Conservation (phyloP, 1,140 invertebrate genomes). For the Bradysia coprophila region DNA sequence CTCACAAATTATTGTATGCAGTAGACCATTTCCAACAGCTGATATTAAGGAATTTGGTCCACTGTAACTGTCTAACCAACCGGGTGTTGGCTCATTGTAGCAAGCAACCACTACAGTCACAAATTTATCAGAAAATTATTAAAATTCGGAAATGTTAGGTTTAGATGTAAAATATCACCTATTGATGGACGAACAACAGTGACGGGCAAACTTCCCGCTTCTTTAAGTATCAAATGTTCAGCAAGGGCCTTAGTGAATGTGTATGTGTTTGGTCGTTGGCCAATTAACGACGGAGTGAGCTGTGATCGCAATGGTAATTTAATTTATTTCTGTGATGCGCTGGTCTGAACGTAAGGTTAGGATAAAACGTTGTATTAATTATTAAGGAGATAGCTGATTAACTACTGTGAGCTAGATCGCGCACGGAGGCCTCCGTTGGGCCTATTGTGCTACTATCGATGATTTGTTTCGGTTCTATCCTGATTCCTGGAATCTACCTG, state of each 20-base stretch:
- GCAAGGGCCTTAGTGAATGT: conserved; percentile 82
- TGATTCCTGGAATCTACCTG: too few species aligned
- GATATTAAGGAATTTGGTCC: conserved; percentile 79
- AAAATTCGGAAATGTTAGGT: not conserved
- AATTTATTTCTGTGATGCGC: too few species aligned
- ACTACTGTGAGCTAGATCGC: too few species aligned
- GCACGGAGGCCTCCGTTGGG: too few species aligned
- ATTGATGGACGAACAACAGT: conserved; percentile 94
- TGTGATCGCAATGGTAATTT: too few species aligned
- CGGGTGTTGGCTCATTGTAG: conserved; percentile 48
- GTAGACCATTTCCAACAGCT: conserved; percentile 71
- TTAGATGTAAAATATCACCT: conserved; percentile 40
- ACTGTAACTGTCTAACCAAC: conserved; percentile 95
- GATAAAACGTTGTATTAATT: too few species aligned
- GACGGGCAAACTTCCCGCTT: conserved; percentile 62
- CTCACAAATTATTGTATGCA: conserved; percentile 70
- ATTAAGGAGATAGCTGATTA: too few species aligned
- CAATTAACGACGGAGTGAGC: conserved; percentile 49
- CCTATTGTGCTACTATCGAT: too few species aligned
- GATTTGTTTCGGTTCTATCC: too few species aligned
- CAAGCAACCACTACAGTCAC: conserved; percentile 38
- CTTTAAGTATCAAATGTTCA: conserved; percentile 64
- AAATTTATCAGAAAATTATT: not conserved
- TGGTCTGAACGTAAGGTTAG: too few species aligned
- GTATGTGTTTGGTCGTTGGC: conserved; percentile 77